Percentiles rank a stretch among this genome's conserved stretches.
Evolutionary conservation across 2,888 invertebrate species (phyloP).

Genomic region (Tinea trinotella): DNA sequence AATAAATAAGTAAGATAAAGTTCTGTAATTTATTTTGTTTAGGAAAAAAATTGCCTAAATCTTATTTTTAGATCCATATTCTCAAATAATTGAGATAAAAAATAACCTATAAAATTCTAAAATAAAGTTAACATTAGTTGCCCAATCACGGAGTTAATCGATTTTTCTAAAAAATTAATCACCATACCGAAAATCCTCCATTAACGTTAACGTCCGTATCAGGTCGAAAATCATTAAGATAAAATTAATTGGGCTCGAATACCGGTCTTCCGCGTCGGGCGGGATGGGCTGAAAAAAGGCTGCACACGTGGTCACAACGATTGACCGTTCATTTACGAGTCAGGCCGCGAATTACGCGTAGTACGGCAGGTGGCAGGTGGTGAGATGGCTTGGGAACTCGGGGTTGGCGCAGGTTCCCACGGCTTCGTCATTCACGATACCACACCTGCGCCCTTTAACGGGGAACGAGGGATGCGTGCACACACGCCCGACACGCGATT

Average conservation of each 20-base stretch:
- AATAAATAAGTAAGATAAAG: no score
- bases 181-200: neutral
- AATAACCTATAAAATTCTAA: neutral
- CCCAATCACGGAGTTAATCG: neutral
- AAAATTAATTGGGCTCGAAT: slow-evolving; percentile 54
- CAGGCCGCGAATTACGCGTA: slow-evolving; percentile 70
- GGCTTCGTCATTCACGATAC: slow-evolving; percentile 61
- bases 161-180: neutral
- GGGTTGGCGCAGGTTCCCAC: slow-evolving; percentile 66
- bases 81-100: neutral
- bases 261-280: slow-evolving; percentile 60
- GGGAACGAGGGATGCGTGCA: slow-evolving; percentile 42
- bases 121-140: neutral
- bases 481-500: slow-evolving; percentile 69
- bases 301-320: slow-evolving; percentile 71
- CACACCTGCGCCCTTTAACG: slow-evolving; percentile 69
- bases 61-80: no score
- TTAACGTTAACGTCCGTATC: neutral
- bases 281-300: slow-evolving; percentile 46
- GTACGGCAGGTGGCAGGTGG: slow-evolving; percentile 68
- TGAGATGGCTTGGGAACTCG: slow-evolving; percentile 56
- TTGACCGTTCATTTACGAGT: slow-evolving; percentile 71
- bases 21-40: no score
- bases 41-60: no score
- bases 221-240: slow-evolving; percentile 40